phyloP scores from a whole-genome alignment of 1,140 invertebrate species.

The Sogatella furcifera region DNA sequence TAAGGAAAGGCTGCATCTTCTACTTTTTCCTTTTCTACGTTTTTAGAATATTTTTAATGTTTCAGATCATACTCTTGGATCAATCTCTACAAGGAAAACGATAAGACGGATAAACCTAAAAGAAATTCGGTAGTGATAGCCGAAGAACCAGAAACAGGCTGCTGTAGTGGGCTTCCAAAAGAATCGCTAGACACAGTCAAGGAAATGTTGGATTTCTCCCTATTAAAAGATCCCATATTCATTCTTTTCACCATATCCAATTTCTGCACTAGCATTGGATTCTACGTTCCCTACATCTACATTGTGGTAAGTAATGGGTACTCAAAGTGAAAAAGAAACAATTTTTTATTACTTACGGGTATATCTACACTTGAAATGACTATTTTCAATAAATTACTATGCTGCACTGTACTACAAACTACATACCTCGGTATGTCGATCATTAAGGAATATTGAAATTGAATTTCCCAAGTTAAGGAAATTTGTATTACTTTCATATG shows the following conservation, averaged over 20 bases:
- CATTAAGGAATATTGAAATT: no score
- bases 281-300: constrained; percentile 89
- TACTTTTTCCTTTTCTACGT: no score
- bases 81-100: background rate
- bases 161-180: background rate
- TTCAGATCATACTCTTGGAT: background rate
- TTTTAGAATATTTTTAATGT: background rate
- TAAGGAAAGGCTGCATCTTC: no score
- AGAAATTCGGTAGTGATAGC: background rate
- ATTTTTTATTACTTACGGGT: no score
- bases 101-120: no score
- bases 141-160: background rate
- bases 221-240: constrained; percentile 79
- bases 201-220: constrained; percentile 74
- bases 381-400: no score
- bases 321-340: no score
- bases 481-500: no score
- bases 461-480: no score
- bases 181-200: constrained; percentile 50
- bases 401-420: no score
- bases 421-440: no score
- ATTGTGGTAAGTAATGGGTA: constrained; percentile 47
- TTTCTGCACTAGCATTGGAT: constrained; percentile 92
- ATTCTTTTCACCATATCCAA: constrained; percentile 86
- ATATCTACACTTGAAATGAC: no score